Conservation (phyloP, 2,888 invertebrate genomes). For the Cataglyphis livida region DNA sequence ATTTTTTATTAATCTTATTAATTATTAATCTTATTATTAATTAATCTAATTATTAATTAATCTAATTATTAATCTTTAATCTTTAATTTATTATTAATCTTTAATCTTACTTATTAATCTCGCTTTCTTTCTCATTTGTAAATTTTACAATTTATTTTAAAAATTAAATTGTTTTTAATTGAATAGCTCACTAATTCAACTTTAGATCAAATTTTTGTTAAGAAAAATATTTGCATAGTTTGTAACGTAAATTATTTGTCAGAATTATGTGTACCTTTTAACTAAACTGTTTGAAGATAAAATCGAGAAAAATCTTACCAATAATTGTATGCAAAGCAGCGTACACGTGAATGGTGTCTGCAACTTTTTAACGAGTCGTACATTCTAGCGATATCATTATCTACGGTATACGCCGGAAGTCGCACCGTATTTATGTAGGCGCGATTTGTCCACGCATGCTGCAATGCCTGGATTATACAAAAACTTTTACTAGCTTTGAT, state of each 20-base stretch:
- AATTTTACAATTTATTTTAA: neutral
- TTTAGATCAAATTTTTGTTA: neutral
- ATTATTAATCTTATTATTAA: no score
- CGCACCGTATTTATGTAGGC: conserved; percentile 63
- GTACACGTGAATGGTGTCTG: conserved; percentile 52
- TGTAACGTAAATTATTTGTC: neutral
- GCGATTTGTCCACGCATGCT: conserved; percentile 42
- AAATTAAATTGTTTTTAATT: neutral
- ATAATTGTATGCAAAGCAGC: conserved; percentile 34
- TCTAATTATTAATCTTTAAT: no score
- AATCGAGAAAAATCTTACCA: conserved; percentile 17
- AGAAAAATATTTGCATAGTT: neutral
- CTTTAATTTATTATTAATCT: no score
- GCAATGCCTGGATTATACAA: conserved; percentile 3
- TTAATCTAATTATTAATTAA: no score
- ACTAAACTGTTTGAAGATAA: conserved; percentile 6
- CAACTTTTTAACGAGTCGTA: conserved; percentile 61
- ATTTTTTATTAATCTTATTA: no score
- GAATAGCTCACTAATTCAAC: neutral
- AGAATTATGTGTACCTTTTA: neutral
- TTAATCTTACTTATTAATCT: neutral
- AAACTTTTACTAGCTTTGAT: conserved; percentile 10
- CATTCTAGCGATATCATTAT: conserved; percentile 73
- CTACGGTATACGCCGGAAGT: conserved; percentile 70
- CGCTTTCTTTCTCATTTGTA: neutral